Conservation (phyloP, 2,888 invertebrate genomes). For the Drosophila neonasuta region DNA sequence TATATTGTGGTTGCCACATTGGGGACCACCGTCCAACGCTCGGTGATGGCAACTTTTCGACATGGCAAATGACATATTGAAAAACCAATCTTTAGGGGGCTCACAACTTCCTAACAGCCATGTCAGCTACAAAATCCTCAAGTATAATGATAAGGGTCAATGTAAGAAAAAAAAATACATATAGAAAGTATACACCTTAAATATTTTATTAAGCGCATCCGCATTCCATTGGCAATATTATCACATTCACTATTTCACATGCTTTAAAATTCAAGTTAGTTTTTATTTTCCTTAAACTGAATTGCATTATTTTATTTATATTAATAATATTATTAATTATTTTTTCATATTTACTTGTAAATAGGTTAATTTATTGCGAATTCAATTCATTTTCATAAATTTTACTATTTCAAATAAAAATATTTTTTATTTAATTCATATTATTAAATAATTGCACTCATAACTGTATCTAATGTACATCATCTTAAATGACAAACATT, state of each 20-base stretch:
- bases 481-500: too few species aligned
- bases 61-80: constrained; percentile 28
- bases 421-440: too few species aligned
- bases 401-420: too few species aligned
- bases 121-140: constrained; percentile 19
- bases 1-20: constrained; percentile 16
- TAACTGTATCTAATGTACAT: too few species aligned
- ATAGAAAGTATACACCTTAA: neutral
- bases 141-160: constrained; percentile 27
- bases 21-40: neutral
- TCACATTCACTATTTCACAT: neutral
- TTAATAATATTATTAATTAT: too few species aligned
- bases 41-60: constrained; percentile 23
- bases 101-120: constrained; percentile 12
- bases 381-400: too few species aligned
- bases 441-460: too few species aligned
- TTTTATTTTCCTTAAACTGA: neutral
- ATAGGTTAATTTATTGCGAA: too few species aligned
- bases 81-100: constrained; percentile 25
- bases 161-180: neutral
- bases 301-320: neutral
- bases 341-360: too few species aligned
- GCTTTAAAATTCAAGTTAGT: neutral
- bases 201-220: constrained; percentile 20
- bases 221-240: neutral